A percentile compares a stretch with the other conserved stretches of the same genome.
These are phyloP conservation scores for Drosophila mettleri DNA, from an alignment of 2,888 invertebrate genomes.

Conservation along the genomic window DNA sequence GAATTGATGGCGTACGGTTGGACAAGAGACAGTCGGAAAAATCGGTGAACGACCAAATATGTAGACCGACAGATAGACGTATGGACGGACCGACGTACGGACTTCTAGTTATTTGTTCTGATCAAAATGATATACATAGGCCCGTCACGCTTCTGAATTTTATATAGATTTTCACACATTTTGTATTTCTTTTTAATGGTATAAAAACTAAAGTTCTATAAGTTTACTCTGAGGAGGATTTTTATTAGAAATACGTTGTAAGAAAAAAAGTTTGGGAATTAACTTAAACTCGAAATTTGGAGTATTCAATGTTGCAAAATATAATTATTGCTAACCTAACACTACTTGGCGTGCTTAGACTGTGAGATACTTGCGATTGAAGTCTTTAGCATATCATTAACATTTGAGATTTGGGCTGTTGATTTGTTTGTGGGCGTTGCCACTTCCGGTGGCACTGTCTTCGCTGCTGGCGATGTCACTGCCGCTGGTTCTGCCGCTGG, in stretches of 20 bases:
- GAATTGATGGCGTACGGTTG: too few relatives aligned
- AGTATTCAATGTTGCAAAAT: background rate
- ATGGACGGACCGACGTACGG: background rate
- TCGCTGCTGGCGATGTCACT: background rate
- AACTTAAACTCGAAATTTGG: background rate
- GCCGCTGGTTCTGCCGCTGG: background rate
- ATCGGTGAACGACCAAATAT: too few relatives aligned
- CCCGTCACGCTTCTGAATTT: background rate
- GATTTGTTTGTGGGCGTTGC: background rate
- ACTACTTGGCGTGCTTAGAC: background rate
- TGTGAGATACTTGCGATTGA: slow-evolving; percentile 3
- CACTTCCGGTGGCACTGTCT: background rate
- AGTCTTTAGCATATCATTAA: slow-evolving; percentile 44
- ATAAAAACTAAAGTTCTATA: background rate
- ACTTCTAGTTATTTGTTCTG: too few relatives aligned
- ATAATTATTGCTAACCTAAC: background rate
- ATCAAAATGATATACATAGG: too few relatives aligned
- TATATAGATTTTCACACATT: too few relatives aligned
- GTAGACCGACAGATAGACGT: too few relatives aligned
- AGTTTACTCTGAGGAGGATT: too few relatives aligned
- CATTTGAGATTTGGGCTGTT: slow-evolving; percentile 45
- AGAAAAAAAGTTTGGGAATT: background rate
- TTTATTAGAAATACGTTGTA: background rate
- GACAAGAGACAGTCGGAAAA: too few relatives aligned
- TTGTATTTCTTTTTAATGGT: too few relatives aligned